Base-by-base conservation (phyloP, 2,797 vertebrate genomes). In the Fringilla coelebs region DNA sequence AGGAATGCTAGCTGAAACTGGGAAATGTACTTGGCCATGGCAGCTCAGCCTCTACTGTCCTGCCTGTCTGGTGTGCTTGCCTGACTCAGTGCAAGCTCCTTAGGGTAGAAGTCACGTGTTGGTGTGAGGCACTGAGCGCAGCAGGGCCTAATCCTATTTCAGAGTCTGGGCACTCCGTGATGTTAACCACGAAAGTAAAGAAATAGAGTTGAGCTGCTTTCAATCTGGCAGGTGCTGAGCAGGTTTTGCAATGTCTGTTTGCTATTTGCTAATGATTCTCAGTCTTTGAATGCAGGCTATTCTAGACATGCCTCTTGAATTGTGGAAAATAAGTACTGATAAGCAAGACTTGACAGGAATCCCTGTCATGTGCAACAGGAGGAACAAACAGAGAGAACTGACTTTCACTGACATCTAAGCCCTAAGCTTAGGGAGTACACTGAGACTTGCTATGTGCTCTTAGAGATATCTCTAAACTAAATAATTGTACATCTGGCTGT, bases 1-100 rank as follows among this genome's bases (percentile, higher is more conserved):
- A 43, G 34, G 49, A 68, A 36, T 49, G 31, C 32, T 13, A 9
- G 20, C n/a, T 63, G 48, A 55, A 67, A 17, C 6, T 0, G 3
- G 79, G 78, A 85, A 62, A 74, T 7, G 15, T 17, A 1, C 60
- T 67, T 1, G 15, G 4, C 38, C 17, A 6, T 32, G 22, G 49
- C 74, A 46, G 82, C 79, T 78, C 26, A 57, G 57, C 40, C 62
- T 38, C 5, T 52, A 0, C 41, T 19, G 51, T 62, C 70, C 51
- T 81, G 89, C 71, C 66, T 43, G 48, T 8, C 66, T 43, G 40
- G 18, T 74, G 43, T 85, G 82, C 73, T 80, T 79, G 92, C 73
- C 84, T 79, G 92, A 67, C 57, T 92, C 90, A 73, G 17, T 71
- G 81, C 78, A 83, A 57, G 77, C 95, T 96, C 75, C 92, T 87